Conservation (phyloP, 2,888 invertebrate genomes). For the Halocaridina rubra region DNA sequence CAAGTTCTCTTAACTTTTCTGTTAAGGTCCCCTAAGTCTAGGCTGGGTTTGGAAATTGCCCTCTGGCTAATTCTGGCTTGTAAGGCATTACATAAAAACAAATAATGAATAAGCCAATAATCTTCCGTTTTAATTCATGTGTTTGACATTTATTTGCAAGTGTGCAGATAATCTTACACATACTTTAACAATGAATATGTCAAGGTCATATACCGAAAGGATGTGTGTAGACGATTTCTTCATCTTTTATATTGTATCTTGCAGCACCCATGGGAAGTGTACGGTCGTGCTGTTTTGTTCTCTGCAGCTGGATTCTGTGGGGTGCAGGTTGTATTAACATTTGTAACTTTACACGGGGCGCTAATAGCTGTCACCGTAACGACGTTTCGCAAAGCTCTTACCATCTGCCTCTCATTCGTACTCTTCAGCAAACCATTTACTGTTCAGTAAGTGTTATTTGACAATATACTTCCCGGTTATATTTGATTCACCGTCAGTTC, state of each 20-base stretch:
- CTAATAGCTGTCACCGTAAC: slow-evolving; percentile 94
- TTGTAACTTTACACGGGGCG: slow-evolving; percentile 90
- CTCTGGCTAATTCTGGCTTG: no score
- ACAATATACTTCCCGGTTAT: no score
- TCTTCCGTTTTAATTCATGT: no score
- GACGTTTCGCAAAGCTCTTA: slow-evolving; percentile 89
- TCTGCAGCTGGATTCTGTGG: slow-evolving; percentile 93
- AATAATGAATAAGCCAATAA: no score
- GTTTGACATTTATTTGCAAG: no score
- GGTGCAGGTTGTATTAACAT: slow-evolving; percentile 89
- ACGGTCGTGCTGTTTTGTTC: slow-evolving; percentile 86
- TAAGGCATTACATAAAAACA: no score
- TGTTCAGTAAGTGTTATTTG: slow-evolving; percentile 72
- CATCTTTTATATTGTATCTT: not conserved
- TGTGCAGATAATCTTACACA: no score
- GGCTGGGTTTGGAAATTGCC: no score
- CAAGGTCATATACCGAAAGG: not conserved
- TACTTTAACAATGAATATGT: no score
- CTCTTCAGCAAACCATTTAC: slow-evolving; percentile 95
- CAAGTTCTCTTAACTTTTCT: no score
- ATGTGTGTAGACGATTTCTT: not conserved
- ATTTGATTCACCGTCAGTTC: no score
- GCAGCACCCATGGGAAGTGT: slow-evolving; percentile 75
- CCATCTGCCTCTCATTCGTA: slow-evolving; percentile 91
- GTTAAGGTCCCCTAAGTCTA: no score